These are phyloP conservation scores for Oophaga sylvatica DNA, from an alignment of 2,797 vertebrate genomes.

Conservation along the genomic window DNA sequence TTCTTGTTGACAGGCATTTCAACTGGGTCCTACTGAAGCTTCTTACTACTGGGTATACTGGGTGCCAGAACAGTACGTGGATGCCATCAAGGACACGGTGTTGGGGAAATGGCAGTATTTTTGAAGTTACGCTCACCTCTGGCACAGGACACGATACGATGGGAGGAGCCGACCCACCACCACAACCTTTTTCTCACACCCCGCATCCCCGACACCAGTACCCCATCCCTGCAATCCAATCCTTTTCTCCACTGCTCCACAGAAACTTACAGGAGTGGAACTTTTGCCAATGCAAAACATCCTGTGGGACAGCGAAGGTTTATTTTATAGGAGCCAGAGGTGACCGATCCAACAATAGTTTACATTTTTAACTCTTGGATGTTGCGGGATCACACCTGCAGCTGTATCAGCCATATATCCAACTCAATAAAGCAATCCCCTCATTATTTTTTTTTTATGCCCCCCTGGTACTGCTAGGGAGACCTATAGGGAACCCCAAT, in stretches of 20 bases:
- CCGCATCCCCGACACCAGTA: constrained; percentile 13
- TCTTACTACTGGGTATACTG: constrained; percentile 99
- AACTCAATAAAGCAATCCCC: constrained; percentile 71
- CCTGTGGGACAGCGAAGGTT: constrained; percentile 68
- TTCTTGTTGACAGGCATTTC: constrained; percentile 86
- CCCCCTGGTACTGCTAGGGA: background rate
- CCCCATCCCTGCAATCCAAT: background rate
- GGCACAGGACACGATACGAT: constrained; percentile 87
- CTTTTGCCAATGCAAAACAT: constrained; percentile 71
- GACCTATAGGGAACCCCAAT: constrained; percentile 18
- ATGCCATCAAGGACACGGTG: constrained; percentile 99
- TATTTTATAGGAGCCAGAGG: constrained; percentile 79
- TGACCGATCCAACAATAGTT: constrained; percentile 80
- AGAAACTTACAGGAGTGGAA: constrained; percentile 77
- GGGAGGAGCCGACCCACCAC: constrained; percentile 23
- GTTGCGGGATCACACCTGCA: constrained; percentile 75
- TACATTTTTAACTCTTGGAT: constrained; percentile 78
- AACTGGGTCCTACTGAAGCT: constrained; percentile 98
- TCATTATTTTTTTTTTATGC: background rate
- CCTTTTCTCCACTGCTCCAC: constrained; percentile 71
- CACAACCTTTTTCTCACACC: constrained; percentile 15
- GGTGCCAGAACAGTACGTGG: constrained; percentile 98
- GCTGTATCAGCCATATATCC: constrained; percentile 78
- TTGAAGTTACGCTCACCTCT: constrained; percentile 98
- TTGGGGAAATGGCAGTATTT: constrained; percentile 99